Percentiles rank a stretch among this genome's conserved stretches.
phyloP scores from a whole-genome alignment of 2,888 invertebrate species.

The Dicyrtomina minuta region DNA sequence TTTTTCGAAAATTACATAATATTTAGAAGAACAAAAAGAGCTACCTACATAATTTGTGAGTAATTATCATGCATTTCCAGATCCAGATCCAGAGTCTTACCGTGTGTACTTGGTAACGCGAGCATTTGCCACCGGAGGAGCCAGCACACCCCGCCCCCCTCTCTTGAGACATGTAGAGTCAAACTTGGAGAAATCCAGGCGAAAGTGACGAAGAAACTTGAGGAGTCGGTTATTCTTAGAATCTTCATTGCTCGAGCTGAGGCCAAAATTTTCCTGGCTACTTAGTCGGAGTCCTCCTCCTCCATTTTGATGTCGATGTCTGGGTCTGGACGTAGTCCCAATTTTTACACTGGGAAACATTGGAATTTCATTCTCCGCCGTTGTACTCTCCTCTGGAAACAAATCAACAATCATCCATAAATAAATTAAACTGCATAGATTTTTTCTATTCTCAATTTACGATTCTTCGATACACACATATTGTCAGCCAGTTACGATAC shows the following conservation, averaged over 20 bases:
- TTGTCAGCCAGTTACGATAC: too few species aligned
- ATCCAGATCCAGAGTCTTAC: too few species aligned
- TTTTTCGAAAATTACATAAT: too few species aligned
- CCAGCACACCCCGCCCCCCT: conserved; percentile 49
- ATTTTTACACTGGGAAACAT: conserved; percentile 47
- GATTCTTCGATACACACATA: too few species aligned
- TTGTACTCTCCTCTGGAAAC: conserved; percentile 36
- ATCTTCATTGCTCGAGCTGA: conserved; percentile 33
- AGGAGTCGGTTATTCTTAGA: conserved; percentile 45
- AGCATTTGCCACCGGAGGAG: conserved; percentile 51
- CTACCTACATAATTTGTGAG: too few species aligned
- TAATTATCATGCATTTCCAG: too few species aligned
- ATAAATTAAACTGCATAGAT: too few species aligned
- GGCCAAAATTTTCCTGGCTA: not conserved
- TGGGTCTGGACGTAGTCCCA: conserved; percentile 39
- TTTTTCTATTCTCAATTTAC: too few species aligned
- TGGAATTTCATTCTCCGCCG: conserved; percentile 52
- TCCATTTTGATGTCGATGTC: conserved; percentile 39
- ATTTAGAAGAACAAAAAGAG: too few species aligned
- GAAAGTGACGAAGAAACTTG: conserved; percentile 53
- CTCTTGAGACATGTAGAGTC: conserved; percentile 53
- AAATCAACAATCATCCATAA: not conserved
- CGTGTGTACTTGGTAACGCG: conserved; percentile 51
- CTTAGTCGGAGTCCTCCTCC: conserved; percentile 25
- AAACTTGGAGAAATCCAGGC: conserved; percentile 54